Conservation (phyloP, 2,113 vertebrate genomes). For the Numida meleagris region DNA sequence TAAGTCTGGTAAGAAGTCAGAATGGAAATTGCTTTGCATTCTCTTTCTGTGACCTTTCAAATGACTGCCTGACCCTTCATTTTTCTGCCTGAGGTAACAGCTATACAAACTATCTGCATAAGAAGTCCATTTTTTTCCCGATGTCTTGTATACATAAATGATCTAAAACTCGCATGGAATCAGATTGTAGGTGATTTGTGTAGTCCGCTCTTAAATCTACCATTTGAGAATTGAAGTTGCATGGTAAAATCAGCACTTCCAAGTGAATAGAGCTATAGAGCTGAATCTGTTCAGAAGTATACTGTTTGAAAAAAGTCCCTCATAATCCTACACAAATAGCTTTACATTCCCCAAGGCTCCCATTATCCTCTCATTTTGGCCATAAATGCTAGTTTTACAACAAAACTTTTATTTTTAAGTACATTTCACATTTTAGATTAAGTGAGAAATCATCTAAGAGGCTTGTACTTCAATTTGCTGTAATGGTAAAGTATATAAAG, state of each 20-base stretch:
- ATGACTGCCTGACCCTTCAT: not conserved
- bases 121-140: not conserved
- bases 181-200: not conserved
- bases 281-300: not conserved
- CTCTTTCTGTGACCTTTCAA: constrained; percentile 14
- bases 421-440: constrained; percentile 54
- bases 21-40: not conserved
- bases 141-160: not conserved
- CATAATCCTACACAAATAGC: not conserved
- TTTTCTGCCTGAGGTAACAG: not conserved
- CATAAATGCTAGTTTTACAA: not conserved
- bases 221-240: not conserved
- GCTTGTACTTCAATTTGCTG: constrained; percentile 45
- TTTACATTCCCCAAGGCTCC: constrained; percentile 35
- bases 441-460: constrained; percentile 26
- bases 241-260: not conserved
- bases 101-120: not conserved
- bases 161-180: not conserved
- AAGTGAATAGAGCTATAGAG: not conserved
- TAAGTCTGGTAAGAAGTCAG: not conserved
- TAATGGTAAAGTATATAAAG: not conserved
- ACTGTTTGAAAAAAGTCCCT: not conserved
- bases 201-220: not conserved
- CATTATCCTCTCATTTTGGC: constrained; percentile 4
- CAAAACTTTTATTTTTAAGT: constrained; percentile 41